Base-by-base conservation (phyloP, 2,797 vertebrate species). In the Odontamblyopus lacepedii region DNA sequence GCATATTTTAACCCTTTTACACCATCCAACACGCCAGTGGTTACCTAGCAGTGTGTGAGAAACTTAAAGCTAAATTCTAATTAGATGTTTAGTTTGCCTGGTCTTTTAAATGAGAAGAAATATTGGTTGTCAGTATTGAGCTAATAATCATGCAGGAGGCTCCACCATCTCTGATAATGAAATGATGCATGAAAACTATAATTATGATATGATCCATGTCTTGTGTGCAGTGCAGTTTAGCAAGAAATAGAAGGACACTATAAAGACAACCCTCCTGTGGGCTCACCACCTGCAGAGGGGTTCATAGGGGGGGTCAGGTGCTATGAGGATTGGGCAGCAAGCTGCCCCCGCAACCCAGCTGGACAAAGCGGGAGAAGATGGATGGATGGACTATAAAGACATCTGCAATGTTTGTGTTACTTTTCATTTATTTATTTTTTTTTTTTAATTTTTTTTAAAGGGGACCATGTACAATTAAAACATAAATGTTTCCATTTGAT, bases 11-110 rank as follows among this genome's bases (percentile, higher is more conserved):
- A 23, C 8, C 23, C 23, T 3, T 1, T 41, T 3, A 32, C 65
- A 66, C 65, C 69, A 70, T 38, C 51, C 48, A 29, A 59, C 32
- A 69, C 63, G 69, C 51, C 56, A 50, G 63, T 76, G 70, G 41
- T 29, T 68, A 70, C 63, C 75, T 78, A 57, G 61, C 63, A 79
- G 44, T 48, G 44, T 48, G 44, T 15, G 44, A 48, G 44, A 16
- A 15, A 48, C 44, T 16, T 48, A 63, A 9, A 26, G 71, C 63
- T 78, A 70, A 72, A 82, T 80, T 78, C 51, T 82, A 88, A 87
- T 70, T 62, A 83, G 73, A 74, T 67, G 68, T 73, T 18, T 70
- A 51, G n/a, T 64, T 76, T 62, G 63, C 13, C n/a, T 32, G 0
- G 27, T 35, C 41, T 79, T 83, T 75, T 65, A 75, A 84, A 77